Base-by-base conservation (phyloP, 2,113 vertebrate genomes). In the Bucco capensis region DNA sequence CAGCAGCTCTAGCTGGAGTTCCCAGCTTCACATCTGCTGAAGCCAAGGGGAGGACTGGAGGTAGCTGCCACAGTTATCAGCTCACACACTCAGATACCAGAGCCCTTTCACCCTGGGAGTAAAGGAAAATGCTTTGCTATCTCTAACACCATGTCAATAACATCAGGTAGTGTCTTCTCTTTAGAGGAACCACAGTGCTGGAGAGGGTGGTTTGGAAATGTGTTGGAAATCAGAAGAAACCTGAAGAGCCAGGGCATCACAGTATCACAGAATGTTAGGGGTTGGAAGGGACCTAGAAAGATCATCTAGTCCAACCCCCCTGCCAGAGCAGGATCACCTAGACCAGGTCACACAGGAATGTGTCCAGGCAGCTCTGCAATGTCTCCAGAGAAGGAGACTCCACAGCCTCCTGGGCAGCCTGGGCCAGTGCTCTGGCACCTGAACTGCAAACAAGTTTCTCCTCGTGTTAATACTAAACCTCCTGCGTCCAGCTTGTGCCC, bases 21-120 rank as follows among this genome's bases (percentile, higher is more conserved):
- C 38, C 30, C 62, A 61, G 51, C 27, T 50, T 50, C 47, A 9
- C 0, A 0, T 11, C 60, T 0, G 5, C 58, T 12, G 16, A 57
- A 46, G 46, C 7, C 31, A 35, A 47, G 12, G 70, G 15, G 10
- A 74, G 23, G 22, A 61, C 33, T n/a, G 58, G n/a, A 81, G 69
- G 42, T 2, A 35, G 28, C 46, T 57, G 58, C 58, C 3, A 10
- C 46, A 5, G 5, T 30, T 65, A 77, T 2, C 69, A 72, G 60
- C 64, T 92, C 64, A 53, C 5, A 14, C 12, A 28, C 44, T 42
- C 50, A 61, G 54, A 70, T 8, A 75, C 8, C 46, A 83, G 21
- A 84, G 49, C 56, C 28, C 33, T 87, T 73, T 47, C 11, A 6
- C n/a, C 17, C 35, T n/a, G 7, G 9, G 37, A 78, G 56, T 19